Base-by-base conservation (phyloP, 2,888 invertebrate species). In the Anthrax anthrax region DNA sequence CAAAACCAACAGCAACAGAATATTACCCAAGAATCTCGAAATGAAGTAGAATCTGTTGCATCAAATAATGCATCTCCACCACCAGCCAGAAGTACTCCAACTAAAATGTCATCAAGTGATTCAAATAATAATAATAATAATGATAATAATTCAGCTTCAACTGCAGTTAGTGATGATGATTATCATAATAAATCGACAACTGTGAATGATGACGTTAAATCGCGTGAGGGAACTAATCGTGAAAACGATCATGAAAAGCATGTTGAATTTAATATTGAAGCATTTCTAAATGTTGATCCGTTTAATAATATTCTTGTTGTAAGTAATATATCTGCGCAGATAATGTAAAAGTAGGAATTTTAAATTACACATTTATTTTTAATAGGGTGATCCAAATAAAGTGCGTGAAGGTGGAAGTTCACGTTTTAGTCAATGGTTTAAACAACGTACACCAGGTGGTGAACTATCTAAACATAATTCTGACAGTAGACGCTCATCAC, bases 361-460 rank as follows among this genome's bases (percentile, higher is more conserved):
- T 23, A n/a, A 19, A 16, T 41, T 41, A n/a, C 18, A 38, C 18
- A 16, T 4, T 44, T 52, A 54, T 50, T 58, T 60, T 9, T 55
- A 82, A 80, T 81, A 84, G 62, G 83, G 81, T 34, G 72, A 75
- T 41, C 71, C 74, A 42, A 55, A 48, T 42, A n/a, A 45, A 18
- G 52, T 51, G 38, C 71, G 75, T 18, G 72, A 68, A 19, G 63
- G 71, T 41, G 74, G 79, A 41, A 77, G 80, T 52, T 85, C 85
- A 18, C 72, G 84, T 18, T 86, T 86, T 65, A 84, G 81, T 60
- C 80, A 79, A 52, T 86, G 87, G 83, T 92, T 91, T 71, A 79
- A 76, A 39, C 73, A 52, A 32, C 42, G 46, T 18, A 47, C 50
- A 46, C 52, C 47, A 34, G 9, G 16, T 3, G 41, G 27, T 14